Conservation (phyloP, 2,888 invertebrate genomes). For the Cactoblastis cactorum region DNA sequence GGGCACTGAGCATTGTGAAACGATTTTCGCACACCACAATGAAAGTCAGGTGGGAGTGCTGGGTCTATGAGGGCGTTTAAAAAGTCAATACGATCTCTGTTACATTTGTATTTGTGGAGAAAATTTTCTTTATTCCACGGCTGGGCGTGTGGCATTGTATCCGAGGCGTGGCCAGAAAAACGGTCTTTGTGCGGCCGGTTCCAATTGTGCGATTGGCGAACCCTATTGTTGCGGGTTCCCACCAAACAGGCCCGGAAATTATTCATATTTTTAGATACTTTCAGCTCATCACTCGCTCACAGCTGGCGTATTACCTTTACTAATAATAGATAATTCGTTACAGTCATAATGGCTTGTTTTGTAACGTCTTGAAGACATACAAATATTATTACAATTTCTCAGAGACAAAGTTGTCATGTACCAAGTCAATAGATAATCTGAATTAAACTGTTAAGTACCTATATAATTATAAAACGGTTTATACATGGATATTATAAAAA, state of each 20-base stretch:
- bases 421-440: too few species aligned
- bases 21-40: constrained; percentile 70
- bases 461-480: too few species aligned
- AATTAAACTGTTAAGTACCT: too few species aligned
- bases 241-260: constrained; percentile 36
- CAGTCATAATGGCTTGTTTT: neutral
- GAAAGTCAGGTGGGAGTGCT: constrained; percentile 67
- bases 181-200: constrained; percentile 59
- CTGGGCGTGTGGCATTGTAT: constrained; percentile 71
- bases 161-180: constrained; percentile 69
- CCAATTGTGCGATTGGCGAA: constrained; percentile 64
- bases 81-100: constrained; percentile 76
- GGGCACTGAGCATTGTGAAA: constrained; percentile 71
- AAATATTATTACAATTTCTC: too few species aligned
- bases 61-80: constrained; percentile 75
- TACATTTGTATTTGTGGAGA: constrained; percentile 68
- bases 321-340: constrained; percentile 18
- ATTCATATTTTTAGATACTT: constrained; percentile 23
- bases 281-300: constrained; percentile 17
- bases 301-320: constrained; percentile 22
- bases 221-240: constrained; percentile 53
- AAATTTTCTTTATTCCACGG: constrained; percentile 67
- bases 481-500: too few species aligned
- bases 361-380: neutral
- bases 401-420: too few species aligned